Base-by-base conservation (phyloP, 2,888 invertebrate genomes). In the Hemithea aestivaria region DNA sequence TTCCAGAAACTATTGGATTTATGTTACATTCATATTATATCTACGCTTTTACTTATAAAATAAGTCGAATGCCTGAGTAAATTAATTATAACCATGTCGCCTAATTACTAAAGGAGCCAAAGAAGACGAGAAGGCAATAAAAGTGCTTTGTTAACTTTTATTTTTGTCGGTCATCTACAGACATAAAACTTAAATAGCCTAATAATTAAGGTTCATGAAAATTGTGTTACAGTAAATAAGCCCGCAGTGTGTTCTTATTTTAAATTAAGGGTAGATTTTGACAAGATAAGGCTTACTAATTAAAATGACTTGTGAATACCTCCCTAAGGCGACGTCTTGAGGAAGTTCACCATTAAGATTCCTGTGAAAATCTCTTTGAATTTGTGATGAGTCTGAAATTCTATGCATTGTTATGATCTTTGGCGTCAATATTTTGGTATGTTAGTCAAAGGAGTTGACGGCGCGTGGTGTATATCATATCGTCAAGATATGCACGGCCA, bases 401-500 rank as follows among this genome's bases (percentile, higher is more conserved):
- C 60, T 58, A 58, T 62, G 50, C 60, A 22, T 44, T 28, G 36
- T 27, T 34, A 36, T 25, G 10, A 33, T 28, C 16, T 5, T 16
- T 16, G 16, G 16, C 2, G 16, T 16, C 16, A 16, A 16, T 16
- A 16, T 36, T 22, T n/a, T 16, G 7, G 20, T 32, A 28, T 20
- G 29, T 22, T 25, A n/a, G 32, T 25, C 42, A 36, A 48, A 45
- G 42, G 30, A 45, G 10, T 44, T 32, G 40, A 32, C 23, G 22
- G 25, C 37, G 20, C 45, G 51, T 45, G 40, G 29, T 32, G 34
- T 26, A 45, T 53, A 53, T 64, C 62, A 70, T 60, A 69, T 65
- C 66, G 58, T 59, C 54, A 73, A 76, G 76, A 68, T 66, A 72
- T 66, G 65, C 65, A 56, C 57, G 56, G 62, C 72, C 65, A 80